phyloP scores from a whole-genome alignment of 2,888 invertebrate genomes.

The Ophioninae sp. region DNA sequence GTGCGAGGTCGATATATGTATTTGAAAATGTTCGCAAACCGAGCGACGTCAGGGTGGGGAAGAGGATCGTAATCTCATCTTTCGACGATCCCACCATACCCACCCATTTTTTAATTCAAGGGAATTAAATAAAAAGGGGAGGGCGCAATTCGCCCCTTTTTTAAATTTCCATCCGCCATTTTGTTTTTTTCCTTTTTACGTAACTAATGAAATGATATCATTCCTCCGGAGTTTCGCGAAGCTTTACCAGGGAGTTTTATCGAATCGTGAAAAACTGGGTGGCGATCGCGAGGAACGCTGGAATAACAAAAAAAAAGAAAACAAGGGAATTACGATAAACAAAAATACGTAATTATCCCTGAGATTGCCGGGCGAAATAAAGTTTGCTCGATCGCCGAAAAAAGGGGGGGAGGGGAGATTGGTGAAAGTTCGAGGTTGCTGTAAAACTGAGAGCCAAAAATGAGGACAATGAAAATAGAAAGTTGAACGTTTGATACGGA shows the following conservation, averaged over 20 bases:
- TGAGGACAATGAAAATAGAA: neutral
- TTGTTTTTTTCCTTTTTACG: neutral
- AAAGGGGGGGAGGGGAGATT: too few species aligned
- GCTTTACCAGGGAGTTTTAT: neutral
- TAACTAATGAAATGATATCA: slow-evolving; percentile 22
- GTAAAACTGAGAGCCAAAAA: neutral
- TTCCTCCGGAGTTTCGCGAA: neutral
- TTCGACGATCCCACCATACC: slow-evolving; percentile 28
- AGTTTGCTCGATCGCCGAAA: neutral
- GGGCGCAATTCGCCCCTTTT: neutral
- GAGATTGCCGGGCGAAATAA: neutral
- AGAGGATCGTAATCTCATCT: slow-evolving; percentile 39
- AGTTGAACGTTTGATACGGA: neutral
- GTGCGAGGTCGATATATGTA: slow-evolving; percentile 33
- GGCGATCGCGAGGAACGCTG: neutral
- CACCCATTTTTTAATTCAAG: neutral
- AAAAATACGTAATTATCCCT: neutral
- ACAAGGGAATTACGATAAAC: too few species aligned
- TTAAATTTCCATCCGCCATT: neutral
- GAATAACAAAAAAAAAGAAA: neutral
- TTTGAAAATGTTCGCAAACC: neutral
- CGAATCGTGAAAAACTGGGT: neutral
- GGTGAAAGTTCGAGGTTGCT: too few species aligned
- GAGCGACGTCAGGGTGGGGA: neutral
- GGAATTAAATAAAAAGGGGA: too few species aligned